Evolutionary conservation across 2,888 invertebrate species (phyloP), one percentile per base, ranked within the genome.

Genomic region (Hyposoter didymator): DNA sequence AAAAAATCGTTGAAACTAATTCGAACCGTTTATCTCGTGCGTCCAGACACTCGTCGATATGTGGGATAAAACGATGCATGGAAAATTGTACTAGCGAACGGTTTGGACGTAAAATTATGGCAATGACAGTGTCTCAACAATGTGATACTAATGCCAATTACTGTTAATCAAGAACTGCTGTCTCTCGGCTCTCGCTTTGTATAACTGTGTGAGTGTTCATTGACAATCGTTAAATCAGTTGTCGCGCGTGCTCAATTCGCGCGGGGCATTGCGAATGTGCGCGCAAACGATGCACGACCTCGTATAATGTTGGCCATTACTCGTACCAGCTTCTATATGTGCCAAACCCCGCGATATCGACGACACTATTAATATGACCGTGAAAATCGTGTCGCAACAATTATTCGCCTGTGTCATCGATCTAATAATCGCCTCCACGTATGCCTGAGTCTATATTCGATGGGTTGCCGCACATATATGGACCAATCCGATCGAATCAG

Each of bases 351-450:
- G 66, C 62, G 28, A 39, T 84, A 76, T 78, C 78, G 76, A 75
- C 80, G 67, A 59, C 74, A 74, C 73, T 82, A 88, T 87, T 88
- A 82, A 87, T 85, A 87, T 88, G 88, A 87, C 88, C 88, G 78
- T 87, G 88, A 87, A 85, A 87, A 88, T 87, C 82, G 73, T 80
- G 78, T 78, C 76, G 76, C 59, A 74, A 79, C 72, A 87, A 85
- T 88, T 87, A 84, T 66, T 32, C 79, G 69, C 67, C 82, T 59
- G 59, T 78, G 62, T 75, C 59, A 76, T 82, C 82, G 70, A 70
- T 83, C 55, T 73, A 83, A 82, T 73, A 78, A 78, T 45, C 45
- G 64, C 59, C 69, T 52, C 28, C 43, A 19, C 3, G 19, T 64
- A 64, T 49, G 22, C 59, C 47, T 5, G 8, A 75, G 62, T 75